These are phyloP conservation scores for Rostratula benghalensis DNA, from an alignment of 2,113 vertebrate species.

Conservation along the genomic window DNA sequence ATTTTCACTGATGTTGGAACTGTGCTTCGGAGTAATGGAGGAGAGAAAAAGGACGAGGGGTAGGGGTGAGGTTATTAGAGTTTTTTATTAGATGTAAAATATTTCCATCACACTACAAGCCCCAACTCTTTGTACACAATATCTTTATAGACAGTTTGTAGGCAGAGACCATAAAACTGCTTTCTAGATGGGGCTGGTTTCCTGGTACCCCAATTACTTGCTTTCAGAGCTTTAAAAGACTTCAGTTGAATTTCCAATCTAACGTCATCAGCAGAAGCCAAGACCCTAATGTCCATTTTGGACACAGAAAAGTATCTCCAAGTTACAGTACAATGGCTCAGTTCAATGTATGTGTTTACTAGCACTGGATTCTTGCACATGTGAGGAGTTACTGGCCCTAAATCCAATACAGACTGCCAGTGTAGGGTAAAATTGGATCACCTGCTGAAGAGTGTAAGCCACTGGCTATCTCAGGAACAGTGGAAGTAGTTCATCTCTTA, in stretches of 20 bases:
- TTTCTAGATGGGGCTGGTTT: not conserved
- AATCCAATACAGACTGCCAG: not conserved
- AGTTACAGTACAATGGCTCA: not conserved
- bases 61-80: too few species aligned
- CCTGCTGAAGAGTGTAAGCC: not conserved
- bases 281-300: not conserved
- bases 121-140: not conserved
- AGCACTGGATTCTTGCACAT: not conserved
- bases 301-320: not conserved
- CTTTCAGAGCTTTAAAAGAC: not conserved
- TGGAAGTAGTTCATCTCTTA: not conserved
- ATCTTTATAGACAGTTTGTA: not conserved
- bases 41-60: fast-evolving
- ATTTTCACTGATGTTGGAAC: not conserved
- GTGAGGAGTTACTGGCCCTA: not conserved
- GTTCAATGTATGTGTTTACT: not conserved
- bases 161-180: not conserved
- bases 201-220: not conserved
- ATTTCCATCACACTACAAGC: not conserved
- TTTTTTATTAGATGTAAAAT: not conserved
- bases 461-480: not conserved
- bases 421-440: not conserved
- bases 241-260: not conserved
- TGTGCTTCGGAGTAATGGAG: not conserved
- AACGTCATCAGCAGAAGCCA: not conserved